A percentile compares a stretch with the other conserved stretches of the same genome.
These are phyloP conservation scores for Drosophila pachea DNA, from an alignment of 1,140 invertebrate species.

Conservation along the genomic window DNA sequence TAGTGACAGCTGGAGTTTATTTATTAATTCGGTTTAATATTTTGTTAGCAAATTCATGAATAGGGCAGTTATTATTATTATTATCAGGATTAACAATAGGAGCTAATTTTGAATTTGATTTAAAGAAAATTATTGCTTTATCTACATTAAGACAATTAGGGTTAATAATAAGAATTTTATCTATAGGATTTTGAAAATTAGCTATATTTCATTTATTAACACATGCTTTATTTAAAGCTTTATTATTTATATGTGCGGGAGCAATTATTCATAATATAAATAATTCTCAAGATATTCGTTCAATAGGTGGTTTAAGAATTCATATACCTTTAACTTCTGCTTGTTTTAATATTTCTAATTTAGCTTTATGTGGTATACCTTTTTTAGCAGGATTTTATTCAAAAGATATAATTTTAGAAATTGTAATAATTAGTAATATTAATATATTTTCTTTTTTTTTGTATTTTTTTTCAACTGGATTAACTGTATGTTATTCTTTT, in stretches of 20 bases:
- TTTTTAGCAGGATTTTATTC: conserved; percentile 84
- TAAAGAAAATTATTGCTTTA: conserved; percentile 86
- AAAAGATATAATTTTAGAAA: conserved; percentile 83
- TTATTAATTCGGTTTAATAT: too few relatives aligned
- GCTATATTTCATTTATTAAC: conserved; percentile 85
- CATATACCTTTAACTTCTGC: conserved; percentile 38
- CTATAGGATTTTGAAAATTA: conserved; percentile 79
- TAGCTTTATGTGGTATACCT: conserved; percentile 80
- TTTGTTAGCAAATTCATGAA: too few relatives aligned
- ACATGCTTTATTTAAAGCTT: conserved; percentile 84
- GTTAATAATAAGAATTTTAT: conserved; percentile 82
- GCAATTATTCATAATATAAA: conserved; percentile 82
- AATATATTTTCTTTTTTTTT: too few relatives aligned
- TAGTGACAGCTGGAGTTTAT: too few relatives aligned
- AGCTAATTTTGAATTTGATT: conserved; percentile 83
- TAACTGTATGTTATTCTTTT: too few relatives aligned
- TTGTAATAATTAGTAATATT: too few relatives aligned
- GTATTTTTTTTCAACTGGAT: too few relatives aligned
- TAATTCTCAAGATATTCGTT: conserved; percentile 83
- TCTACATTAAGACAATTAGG: conserved; percentile 85
- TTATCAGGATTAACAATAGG: conserved; percentile 81
- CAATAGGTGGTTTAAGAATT: not conserved
- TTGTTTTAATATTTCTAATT: too few relatives aligned
- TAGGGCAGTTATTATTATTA: conserved; percentile 79
- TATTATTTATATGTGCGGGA: conserved; percentile 81